Conservation (phyloP, 2,797 vertebrate genomes). For the Parambassis ranga region DNA sequence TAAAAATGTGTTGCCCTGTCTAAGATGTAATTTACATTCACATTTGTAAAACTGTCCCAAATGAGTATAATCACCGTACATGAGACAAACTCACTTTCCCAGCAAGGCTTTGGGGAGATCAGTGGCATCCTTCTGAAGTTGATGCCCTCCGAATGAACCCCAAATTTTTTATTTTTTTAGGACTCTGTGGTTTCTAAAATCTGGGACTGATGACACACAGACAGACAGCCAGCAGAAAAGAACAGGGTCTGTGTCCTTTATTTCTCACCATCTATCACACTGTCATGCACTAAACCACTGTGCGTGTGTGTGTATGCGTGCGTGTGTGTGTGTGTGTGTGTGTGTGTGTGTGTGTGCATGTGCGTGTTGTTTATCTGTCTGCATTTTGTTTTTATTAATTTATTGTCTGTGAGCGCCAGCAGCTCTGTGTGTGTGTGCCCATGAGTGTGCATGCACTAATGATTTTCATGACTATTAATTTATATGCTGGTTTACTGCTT, state of each 20-base stretch:
- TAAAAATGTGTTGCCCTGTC: not conserved
- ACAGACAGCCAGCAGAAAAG: slow-evolving; percentile 77
- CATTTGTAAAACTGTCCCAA: slow-evolving; percentile 1
- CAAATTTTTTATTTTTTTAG: slow-evolving; percentile 86
- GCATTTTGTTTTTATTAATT: slow-evolving; percentile 11
- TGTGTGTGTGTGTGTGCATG: slow-evolving; percentile 13
- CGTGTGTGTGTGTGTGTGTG: slow-evolving; percentile 10
- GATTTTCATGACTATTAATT: not conserved
- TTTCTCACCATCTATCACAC: slow-evolving; percentile 79
- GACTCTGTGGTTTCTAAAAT: slow-evolving; percentile 88
- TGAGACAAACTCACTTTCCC: slow-evolving; percentile 64
- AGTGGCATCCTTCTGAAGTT: slow-evolving; percentile 39
- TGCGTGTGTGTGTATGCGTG: slow-evolving; percentile 33
- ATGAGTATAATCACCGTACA: slow-evolving; percentile 5
- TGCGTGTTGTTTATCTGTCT: no score
- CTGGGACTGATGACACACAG: slow-evolving; percentile 86
- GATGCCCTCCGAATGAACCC: slow-evolving; percentile 72
- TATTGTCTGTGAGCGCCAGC: not conserved
- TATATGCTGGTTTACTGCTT: not conserved
- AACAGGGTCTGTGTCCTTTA: slow-evolving; percentile 83
- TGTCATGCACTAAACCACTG: slow-evolving; percentile 82
- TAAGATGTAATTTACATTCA: not conserved
- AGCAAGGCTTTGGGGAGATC: slow-evolving; percentile 66
- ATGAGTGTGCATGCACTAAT: slow-evolving; percentile 37
- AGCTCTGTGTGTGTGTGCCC: not conserved